Conservation (phyloP, 2,797 vertebrate species). For the Tangara arthus region DNA sequence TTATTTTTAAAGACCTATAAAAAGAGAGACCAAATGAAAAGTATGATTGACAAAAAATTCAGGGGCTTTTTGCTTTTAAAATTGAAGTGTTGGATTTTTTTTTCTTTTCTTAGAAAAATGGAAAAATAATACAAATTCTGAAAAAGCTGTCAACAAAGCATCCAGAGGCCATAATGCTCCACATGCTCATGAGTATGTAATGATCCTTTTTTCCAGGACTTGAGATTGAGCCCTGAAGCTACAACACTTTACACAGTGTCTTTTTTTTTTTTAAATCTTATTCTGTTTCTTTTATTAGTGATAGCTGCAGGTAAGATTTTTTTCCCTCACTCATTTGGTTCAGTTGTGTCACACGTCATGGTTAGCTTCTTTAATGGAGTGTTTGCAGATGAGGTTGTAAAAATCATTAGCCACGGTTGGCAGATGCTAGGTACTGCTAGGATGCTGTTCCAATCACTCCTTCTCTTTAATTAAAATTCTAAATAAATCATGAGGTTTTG, state of each 20-base stretch:
- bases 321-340: not conserved
- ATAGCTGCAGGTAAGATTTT: not conserved
- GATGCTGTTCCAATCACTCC: constrained; percentile 43
- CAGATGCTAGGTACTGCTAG: constrained; percentile 37
- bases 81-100: not conserved
- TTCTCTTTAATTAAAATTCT: constrained; percentile 66
- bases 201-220: not conserved
- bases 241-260: not conserved
- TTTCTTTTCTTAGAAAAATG: not conserved
- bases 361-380: constrained; percentile 51
- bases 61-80: not conserved
- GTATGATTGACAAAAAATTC: not conserved
- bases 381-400: constrained; percentile 54
- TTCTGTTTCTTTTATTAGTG: not conserved
- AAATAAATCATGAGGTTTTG: constrained; percentile 65
- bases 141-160: not conserved
- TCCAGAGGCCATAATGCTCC: not conserved
- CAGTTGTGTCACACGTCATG: not conserved
- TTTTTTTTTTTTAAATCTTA: not conserved
- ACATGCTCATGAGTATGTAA: not conserved
- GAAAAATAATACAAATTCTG: not conserved
- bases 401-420: constrained; percentile 30
- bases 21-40: not conserved
- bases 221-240: not conserved
- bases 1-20: not conserved